Evolutionary conservation across 2,888 invertebrate species (phyloP).

Genomic region (Thereva unica): DNA sequence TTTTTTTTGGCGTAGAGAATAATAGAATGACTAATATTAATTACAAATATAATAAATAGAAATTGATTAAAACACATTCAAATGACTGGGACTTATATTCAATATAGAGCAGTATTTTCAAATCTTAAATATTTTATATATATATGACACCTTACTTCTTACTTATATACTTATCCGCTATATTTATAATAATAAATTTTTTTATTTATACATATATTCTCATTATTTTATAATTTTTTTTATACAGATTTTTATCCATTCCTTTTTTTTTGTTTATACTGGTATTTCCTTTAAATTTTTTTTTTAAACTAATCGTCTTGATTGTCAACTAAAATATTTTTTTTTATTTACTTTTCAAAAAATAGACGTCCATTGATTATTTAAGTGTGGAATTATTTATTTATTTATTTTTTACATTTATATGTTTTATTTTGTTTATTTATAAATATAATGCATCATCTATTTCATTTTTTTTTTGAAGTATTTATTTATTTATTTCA

Average conservation of each 20-base stretch:
- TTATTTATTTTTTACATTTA: conserved; percentile 25
- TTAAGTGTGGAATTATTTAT: conserved; percentile 3
- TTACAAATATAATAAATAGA: no score
- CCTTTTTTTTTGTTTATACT: conserved; percentile 25
- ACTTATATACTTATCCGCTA: no score
- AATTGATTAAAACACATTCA: no score
- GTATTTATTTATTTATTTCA: conserved; percentile 9
- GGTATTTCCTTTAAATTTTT: conserved; percentile 21
- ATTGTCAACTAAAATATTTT: conserved; percentile 38
- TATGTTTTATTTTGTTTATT: conserved; percentile 29
- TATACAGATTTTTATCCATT: conserved; percentile 17
- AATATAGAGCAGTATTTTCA: no score
- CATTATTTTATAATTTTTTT: conserved; percentile 14
- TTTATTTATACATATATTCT: conserved; percentile 15
- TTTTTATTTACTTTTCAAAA: conserved; percentile 30
- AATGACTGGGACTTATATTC: no score
- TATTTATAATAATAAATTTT: neutral
- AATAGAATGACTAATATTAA: no score
- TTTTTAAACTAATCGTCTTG: conserved; percentile 30
- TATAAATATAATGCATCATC: conserved; percentile 19
- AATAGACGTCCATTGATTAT: conserved; percentile 33
- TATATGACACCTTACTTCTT: no score
- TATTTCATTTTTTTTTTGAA: neutral
- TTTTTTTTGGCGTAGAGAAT: no score
- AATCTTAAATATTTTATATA: no score